Percentiles rank a stretch among this genome's conserved stretches.
These are phyloP conservation scores for Halocaridina rubra DNA, from an alignment of 2,888 invertebrate species.

Conservation along the genomic window DNA sequence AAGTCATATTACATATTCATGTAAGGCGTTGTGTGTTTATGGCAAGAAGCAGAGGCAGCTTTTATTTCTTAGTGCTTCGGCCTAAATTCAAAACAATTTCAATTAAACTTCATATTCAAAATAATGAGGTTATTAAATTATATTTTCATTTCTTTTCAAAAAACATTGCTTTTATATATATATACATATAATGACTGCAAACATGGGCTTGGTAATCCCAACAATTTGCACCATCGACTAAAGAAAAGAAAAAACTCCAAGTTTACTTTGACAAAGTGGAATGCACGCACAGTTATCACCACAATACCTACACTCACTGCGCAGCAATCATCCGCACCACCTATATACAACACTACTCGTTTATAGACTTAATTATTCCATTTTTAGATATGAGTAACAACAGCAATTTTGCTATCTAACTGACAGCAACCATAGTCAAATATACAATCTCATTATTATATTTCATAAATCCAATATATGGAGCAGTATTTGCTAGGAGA, in stretches of 20 bases:
- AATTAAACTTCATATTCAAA: too few species aligned
- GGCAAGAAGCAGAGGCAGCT: constrained; percentile 6
- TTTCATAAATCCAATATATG: not conserved
- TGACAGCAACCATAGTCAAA: too few species aligned
- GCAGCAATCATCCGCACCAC: constrained; percentile 30
- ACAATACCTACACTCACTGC: constrained; percentile 35
- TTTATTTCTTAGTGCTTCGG: constrained; percentile 4
- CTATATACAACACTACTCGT: constrained; percentile 48
- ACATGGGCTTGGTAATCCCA: not conserved
- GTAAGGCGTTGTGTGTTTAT: constrained; percentile 25
- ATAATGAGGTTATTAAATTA: too few species aligned
- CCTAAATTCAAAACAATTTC: too few species aligned
- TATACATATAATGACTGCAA: constrained; percentile 24
- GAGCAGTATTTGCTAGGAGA: not conserved
- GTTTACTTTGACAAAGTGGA: constrained; percentile 37
- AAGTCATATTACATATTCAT: too few species aligned
- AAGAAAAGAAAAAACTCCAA: constrained; percentile 18
- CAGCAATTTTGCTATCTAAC: too few species aligned
- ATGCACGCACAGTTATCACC: constrained; percentile 44
- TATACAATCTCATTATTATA: too few species aligned
- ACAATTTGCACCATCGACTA: constrained; percentile 36
- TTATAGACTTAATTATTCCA: too few species aligned
- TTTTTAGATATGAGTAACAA: constrained; percentile 39
- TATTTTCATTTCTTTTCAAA: too few species aligned
- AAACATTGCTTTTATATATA: constrained; percentile 16